phyloP scores from a whole-genome alignment of 1,140 invertebrate species.

The Odontomachus brunneus region DNA sequence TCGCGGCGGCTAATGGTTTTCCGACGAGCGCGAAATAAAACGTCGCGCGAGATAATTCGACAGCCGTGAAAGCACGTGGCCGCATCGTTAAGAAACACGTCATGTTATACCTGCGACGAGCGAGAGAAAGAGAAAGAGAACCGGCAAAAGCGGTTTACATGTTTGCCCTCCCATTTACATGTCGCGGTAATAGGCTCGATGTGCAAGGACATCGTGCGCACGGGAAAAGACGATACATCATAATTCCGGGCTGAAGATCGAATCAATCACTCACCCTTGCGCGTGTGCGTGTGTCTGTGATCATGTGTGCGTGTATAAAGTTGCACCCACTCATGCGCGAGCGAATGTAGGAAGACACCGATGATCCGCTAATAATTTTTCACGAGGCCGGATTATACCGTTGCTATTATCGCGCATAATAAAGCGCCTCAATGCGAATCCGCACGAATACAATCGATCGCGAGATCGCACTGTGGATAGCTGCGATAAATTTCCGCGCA shows the following conservation, averaged over 20 bases:
- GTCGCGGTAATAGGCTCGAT: slow-evolving; percentile 43
- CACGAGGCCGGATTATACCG: not conserved
- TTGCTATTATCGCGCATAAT: not conserved
- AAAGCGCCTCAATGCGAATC: not conserved
- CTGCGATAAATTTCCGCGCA: slow-evolving; percentile 12
- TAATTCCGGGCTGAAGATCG: slow-evolving; percentile 58
- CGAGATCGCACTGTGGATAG: not conserved
- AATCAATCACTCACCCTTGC: slow-evolving; percentile 56
- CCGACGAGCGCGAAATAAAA: slow-evolving; percentile 64
- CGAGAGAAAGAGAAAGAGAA: not conserved
- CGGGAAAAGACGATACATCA: slow-evolving; percentile 70
- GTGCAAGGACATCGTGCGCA: slow-evolving; percentile 47
- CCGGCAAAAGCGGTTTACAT: slow-evolving; percentile 24
- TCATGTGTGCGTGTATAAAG: not conserved
- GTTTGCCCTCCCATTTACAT: slow-evolving; percentile 54
- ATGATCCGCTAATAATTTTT: not conserved
- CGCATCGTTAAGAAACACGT: slow-evolving; percentile 70
- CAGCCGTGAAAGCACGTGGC: slow-evolving; percentile 75
- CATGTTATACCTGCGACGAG: slow-evolving; percentile 61
- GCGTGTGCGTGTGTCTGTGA: not conserved
- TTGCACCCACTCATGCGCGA: not conserved
- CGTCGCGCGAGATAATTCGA: slow-evolving; percentile 72
- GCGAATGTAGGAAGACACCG: not conserved
- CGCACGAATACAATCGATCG: not conserved
- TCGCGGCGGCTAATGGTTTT: slow-evolving; percentile 67